These are phyloP conservation scores for Drosophila sp. DNA, from an alignment of 1,140 invertebrate species.

Conservation along the genomic window DNA sequence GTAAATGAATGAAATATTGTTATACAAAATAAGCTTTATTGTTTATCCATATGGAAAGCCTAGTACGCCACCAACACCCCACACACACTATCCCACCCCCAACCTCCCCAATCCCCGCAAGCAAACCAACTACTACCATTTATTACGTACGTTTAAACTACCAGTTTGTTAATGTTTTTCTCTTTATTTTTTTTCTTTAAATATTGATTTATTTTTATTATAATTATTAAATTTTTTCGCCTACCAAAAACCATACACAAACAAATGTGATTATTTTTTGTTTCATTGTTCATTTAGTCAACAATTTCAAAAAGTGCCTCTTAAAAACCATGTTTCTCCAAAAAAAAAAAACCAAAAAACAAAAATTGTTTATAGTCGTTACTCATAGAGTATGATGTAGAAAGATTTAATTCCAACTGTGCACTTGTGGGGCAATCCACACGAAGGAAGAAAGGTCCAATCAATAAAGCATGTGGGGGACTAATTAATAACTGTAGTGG, in stretches of 20 bases:
- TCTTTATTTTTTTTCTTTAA: conserved; percentile 57
- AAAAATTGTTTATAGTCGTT: conserved; percentile 3
- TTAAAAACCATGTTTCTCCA: conserved; percentile 9
- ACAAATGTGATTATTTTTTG: conserved; percentile 68
- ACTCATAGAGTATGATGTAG: background rate
- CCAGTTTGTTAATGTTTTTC: conserved; percentile 71
- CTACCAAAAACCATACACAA: conserved; percentile 72
- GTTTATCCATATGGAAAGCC: conserved; percentile 25
- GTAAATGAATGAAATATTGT: conserved; percentile 48
- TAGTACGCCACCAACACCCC: background rate
- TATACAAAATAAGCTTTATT: conserved; percentile 50
- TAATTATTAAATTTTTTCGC: conserved; percentile 58
- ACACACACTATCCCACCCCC: background rate
- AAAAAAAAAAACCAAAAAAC: background rate
- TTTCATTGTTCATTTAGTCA: conserved; percentile 21
- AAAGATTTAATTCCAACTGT: too few species aligned
- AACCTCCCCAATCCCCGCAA: background rate
- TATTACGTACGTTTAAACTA: conserved; percentile 47
- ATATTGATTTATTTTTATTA: conserved; percentile 25
- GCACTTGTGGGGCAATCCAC: too few species aligned
- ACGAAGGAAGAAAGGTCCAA: too few species aligned
- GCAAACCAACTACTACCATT: conserved; percentile 17
- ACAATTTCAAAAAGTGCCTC: conserved; percentile 9
- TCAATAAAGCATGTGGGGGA: too few species aligned
- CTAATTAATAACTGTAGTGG: too few species aligned